phyloP scores from a whole-genome alignment of 2,113 vertebrate genomes.

The Sceloporus undulatus region DNA sequence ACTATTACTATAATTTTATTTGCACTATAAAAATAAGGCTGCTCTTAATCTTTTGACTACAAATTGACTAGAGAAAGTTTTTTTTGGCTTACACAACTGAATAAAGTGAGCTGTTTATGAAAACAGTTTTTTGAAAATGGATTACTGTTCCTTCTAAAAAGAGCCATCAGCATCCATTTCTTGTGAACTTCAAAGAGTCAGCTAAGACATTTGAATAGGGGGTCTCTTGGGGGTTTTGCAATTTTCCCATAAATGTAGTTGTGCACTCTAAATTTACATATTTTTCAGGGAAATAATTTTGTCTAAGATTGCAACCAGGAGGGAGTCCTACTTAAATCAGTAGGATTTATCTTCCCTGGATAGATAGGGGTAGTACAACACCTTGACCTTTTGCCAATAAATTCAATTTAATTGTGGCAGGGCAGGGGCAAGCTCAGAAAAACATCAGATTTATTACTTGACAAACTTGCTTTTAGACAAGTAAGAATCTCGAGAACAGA shows the following conservation, averaged over 20 bases:
- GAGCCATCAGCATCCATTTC: neutral
- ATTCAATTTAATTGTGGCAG: neutral
- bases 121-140: neutral
- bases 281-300: neutral
- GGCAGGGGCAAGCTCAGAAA: neutral
- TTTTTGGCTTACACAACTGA: neutral
- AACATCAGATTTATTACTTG: neutral
- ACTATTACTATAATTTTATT: constrained; percentile 42
- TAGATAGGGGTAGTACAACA: neutral
- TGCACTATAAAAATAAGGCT: constrained; percentile 1
- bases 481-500: neutral
- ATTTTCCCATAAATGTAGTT: neutral
- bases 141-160: neutral
- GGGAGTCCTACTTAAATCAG: neutral
- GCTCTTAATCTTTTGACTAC: neutral
- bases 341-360: neutral
- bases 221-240: neutral
- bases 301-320: neutral
- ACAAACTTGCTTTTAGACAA: constrained; percentile 17
- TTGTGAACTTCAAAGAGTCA: neutral
- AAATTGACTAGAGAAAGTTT: neutral
- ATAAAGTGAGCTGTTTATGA: neutral
- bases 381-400: neutral
- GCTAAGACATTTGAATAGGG: neutral
- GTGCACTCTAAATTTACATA: neutral